phyloP scores from a whole-genome alignment of 1,140 invertebrate genomes.

The Anastrepha ludens region DNA sequence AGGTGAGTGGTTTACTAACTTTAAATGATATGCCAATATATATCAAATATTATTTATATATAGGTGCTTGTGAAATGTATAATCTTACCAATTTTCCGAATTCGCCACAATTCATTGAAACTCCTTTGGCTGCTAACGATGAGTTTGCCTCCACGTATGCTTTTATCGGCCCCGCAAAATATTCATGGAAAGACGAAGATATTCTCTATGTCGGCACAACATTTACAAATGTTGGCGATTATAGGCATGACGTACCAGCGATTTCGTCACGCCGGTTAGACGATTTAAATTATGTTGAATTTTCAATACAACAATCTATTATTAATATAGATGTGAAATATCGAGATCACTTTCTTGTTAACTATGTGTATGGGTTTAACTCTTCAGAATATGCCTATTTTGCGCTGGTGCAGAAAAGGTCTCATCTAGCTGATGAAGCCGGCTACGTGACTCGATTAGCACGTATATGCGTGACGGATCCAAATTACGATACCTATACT shows the following conservation, averaged over 20 bases:
- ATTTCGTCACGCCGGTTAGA: conserved; percentile 90
- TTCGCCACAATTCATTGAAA: conserved; percentile 82
- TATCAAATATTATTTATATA: neutral
- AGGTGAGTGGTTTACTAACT: conserved; percentile 70
- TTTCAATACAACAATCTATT: conserved; percentile 90
- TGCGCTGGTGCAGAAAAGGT: conserved; percentile 94
- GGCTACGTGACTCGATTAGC: conserved; percentile 93
- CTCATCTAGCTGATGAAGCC: conserved; percentile 89
- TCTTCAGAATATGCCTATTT: conserved; percentile 96
- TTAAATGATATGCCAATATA: neutral
- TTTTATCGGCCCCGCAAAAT: conserved; percentile 93
- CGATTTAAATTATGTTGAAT: conserved; percentile 86
- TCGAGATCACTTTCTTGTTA: conserved; percentile 94
- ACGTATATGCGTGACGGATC: conserved; percentile 93
- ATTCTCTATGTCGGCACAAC: conserved; percentile 96
- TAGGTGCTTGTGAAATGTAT: conserved; percentile 89
- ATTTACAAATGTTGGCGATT: conserved; percentile 93
- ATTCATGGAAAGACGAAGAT: conserved; percentile 84
- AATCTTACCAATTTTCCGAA: conserved; percentile 87
- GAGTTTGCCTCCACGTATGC: conserved; percentile 93
- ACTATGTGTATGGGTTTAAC: conserved; percentile 97
- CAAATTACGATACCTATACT: conserved; percentile 95
- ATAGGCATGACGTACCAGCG: conserved; percentile 94
- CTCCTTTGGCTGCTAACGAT: conserved; percentile 93
- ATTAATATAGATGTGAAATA: conserved; percentile 96